Evolutionary conservation across 1,140 invertebrate species (phyloP), one percentile per base, ranked within the genome.

Genomic region (Orius laevigatus): DNA sequence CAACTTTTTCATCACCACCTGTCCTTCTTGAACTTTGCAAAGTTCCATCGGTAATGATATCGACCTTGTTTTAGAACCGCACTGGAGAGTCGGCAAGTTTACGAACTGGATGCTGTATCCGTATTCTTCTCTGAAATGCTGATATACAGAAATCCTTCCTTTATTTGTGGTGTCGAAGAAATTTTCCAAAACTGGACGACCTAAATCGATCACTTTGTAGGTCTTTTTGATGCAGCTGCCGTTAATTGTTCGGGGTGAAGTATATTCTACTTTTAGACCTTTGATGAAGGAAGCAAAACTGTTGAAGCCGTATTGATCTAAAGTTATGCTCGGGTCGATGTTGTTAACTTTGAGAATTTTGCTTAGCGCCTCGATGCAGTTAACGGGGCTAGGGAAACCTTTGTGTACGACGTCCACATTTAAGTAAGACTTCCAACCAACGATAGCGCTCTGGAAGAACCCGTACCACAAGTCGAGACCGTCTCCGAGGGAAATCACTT

Each of bases 401-500:
- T 79, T 80, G 56, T 81, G 76, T 0, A 72, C 71, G 36, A 81
- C 74, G 63, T 88, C 83, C 31, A 86, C 67, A 61, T 88, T 88
- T 2, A 87, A 60, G 54, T 68, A 79, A 0, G 81, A 72, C 53
- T 68, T 72, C 62, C 77, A 78, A 0, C 81, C 81, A 36, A 84
- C 63, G 51, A 84, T 71, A 0, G 77, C 75, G 1, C 78, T 79
- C 57, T 83, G 79, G 60, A 78, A 87, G 38, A 79, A 64, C 0
- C 84, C 83, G 36, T 73, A 64, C 69, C 79, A 80, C 52, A 84
- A 65, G 59, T 83, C 75, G 52, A 79, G 64, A 0, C 81, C 80
- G 45, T 68, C 70, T 0, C 70, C 65, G 1, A 84, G 58, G 16
- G 71, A 56, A 2, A 68, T 43, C 0, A 60, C 46, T 16, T 38